phyloP scores from a whole-genome alignment of 2,797 vertebrate genomes.

The Mycteria americana region DNA sequence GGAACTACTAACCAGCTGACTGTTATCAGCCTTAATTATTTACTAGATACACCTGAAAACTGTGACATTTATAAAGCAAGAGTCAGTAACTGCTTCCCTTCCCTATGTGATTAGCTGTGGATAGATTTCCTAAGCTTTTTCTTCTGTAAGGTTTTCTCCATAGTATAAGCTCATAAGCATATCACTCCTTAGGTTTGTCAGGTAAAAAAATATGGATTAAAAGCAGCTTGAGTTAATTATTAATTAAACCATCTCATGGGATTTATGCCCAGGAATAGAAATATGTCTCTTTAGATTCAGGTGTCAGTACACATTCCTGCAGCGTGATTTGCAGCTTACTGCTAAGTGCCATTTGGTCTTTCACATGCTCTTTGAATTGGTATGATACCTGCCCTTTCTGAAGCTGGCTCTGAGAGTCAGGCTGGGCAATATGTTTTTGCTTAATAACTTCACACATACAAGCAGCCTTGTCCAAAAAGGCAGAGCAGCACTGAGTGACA shows the following conservation, averaged over 20 bases:
- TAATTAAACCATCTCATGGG: background rate
- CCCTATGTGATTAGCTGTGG: background rate
- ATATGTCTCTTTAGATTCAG: background rate
- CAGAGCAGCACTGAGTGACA: background rate
- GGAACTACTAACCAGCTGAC: background rate
- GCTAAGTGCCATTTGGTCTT: background rate
- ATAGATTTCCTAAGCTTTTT: background rate
- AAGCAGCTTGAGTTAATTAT: background rate
- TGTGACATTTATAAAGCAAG: background rate
- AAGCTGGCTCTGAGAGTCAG: background rate
- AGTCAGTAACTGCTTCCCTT: background rate
- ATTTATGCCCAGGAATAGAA: background rate
- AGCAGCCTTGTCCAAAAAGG: background rate
- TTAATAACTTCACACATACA: slow-evolving; percentile 4
- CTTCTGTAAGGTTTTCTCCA: background rate
- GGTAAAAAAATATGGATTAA: background rate
- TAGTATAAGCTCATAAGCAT: background rate
- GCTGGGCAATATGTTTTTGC: slow-evolving; percentile 15
- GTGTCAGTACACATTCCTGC: background rate
- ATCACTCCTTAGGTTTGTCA: background rate
- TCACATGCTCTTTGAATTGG: background rate
- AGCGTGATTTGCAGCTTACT: background rate
- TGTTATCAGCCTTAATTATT: background rate
- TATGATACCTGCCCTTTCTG: background rate
- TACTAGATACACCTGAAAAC: background rate